A percentile compares a stretch with the other conserved stretches of the same genome.
These are phyloP conservation scores for Neotoxoptera formosana DNA, from an alignment of 1,140 invertebrate genomes.

Conservation along the genomic window DNA sequence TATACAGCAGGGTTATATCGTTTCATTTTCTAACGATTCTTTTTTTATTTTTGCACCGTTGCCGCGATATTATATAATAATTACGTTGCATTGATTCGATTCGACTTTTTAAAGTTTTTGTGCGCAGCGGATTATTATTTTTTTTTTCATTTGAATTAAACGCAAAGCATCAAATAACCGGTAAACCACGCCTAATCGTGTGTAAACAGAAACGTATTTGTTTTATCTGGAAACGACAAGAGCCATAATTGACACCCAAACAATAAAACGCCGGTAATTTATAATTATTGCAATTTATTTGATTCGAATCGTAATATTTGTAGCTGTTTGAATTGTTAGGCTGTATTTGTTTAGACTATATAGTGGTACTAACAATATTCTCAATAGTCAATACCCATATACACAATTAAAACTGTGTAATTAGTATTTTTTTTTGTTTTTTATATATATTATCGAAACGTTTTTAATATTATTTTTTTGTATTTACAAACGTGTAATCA, in stretches of 20 bases:
- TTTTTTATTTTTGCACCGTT: neutral
- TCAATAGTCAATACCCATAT: neutral
- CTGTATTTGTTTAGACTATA: neutral
- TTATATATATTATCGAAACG: neutral
- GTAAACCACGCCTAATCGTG: slow-evolving; percentile 1
- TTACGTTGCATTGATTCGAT: neutral
- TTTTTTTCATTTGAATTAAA: neutral
- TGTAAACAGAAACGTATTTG: neutral
- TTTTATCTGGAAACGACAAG: neutral
- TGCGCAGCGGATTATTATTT: neutral
- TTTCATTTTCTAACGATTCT: neutral
- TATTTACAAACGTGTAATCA: neutral
- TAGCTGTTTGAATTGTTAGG: neutral
- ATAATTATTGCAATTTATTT: neutral
- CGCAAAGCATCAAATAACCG: neutral
- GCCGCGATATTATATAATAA: neutral
- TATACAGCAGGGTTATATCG: slow-evolving; percentile 11
- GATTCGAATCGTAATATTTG: slow-evolving; percentile 1
- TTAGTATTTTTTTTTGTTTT: neutral
- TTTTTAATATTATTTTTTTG: neutral
- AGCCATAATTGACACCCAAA: neutral
- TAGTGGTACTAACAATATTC: neutral
- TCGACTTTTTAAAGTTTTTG: neutral
- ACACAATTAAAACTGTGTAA: neutral
- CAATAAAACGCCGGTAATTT: neutral